Base-by-base conservation (phyloP, 1,140 invertebrate genomes). In the Heliconius hermathena region DNA sequence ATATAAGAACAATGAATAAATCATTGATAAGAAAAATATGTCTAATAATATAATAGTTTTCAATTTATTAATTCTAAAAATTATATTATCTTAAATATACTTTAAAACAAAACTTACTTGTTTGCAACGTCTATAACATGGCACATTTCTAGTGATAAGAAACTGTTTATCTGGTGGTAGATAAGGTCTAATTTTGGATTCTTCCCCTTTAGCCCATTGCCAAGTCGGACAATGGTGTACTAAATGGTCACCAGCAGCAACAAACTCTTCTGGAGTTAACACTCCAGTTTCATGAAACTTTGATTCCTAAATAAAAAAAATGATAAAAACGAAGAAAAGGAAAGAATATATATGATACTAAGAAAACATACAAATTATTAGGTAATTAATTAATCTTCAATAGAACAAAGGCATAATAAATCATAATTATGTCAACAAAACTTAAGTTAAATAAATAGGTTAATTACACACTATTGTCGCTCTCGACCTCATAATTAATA, bases 161-260 rank as follows among this genome's bases (percentile, higher is more conserved):
- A 99, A 99, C 93, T 99, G 99, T 95, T 99, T 99, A 85, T 99
- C 98, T 78, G 88, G 96, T 13, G 99, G 99, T 78, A 99, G 95
- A 95, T 99, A 99, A 6, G 97, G 94, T 90, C 99, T 97, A 18
- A 96, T 95, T 95, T 97, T 98, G 11, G 96, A 95, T 87, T 98
- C 97, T 91, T 99, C 98, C 0, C 98, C 98, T 33, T 96, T 96
- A 4, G 98, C 97, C 99, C 99, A 99, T 88, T 99, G 98, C 99
- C 99, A 99, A 1, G 99, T 99, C 1, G 99, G 99, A 94, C 99
- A 99, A 93, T 99, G 99, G 95, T 99, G 99, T 1, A 99, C 99
- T 29, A 99, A 94, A 93, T 99, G 99, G 94, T 99, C 99, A 6
- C 99, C 99, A 76, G 99, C 99, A 73, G 97, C 98, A 2, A 99